Conservation (phyloP, 2,113 vertebrate species). For the Baryphthengus martii region DNA sequence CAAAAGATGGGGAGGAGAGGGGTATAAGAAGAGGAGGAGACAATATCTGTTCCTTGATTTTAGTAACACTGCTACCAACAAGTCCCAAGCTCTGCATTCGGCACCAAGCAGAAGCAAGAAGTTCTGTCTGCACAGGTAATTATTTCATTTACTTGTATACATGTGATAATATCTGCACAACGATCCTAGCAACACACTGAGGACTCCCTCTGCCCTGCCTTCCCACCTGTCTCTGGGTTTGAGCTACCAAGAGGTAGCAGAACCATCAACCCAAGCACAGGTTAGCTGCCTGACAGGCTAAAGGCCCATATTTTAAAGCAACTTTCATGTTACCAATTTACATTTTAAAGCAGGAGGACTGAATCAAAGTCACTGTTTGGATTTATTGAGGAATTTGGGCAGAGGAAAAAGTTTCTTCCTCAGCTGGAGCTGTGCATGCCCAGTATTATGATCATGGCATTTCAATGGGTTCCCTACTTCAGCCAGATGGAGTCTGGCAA, state of each 20-base stretch:
- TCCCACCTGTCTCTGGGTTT: background rate
- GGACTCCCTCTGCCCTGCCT: background rate
- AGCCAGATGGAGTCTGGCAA: background rate
- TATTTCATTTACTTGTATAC: background rate
- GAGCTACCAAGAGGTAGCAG: background rate
- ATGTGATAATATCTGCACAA: background rate
- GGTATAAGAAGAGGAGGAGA: background rate
- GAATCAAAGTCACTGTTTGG: background rate
- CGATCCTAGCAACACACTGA: background rate
- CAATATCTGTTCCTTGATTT: background rate
- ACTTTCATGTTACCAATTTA: background rate
- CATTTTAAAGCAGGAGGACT: background rate
- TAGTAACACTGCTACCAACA: background rate
- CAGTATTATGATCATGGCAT: fast-evolving
- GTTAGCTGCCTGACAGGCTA: background rate
- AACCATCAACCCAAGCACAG: background rate
- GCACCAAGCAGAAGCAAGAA: background rate
- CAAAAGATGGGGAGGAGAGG: background rate
- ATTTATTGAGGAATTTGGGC: background rate
- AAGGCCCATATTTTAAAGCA: background rate
- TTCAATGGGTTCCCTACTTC: background rate
- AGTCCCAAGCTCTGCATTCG: background rate
- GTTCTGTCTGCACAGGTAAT: background rate
- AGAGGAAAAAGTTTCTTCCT: background rate
- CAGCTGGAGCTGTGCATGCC: background rate